Conservation (phyloP, 2,888 invertebrate genomes). For the Endomychus coccineus region DNA sequence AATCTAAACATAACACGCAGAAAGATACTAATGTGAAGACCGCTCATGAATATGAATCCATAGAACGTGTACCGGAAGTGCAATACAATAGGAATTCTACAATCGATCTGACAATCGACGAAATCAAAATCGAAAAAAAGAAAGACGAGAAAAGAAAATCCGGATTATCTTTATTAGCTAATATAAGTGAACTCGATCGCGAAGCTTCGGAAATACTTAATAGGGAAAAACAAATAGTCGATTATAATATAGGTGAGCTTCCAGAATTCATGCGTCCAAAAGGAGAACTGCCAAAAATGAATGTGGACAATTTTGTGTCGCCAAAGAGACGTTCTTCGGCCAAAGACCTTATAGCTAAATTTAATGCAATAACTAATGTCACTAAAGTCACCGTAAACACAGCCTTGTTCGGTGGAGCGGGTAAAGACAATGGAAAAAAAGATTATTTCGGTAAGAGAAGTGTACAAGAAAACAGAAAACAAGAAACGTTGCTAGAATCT, state of each 20-base stretch:
- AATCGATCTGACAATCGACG: conserved; percentile 24
- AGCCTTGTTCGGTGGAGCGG: conserved; percentile 42
- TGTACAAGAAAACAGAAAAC: conserved; percentile 29
- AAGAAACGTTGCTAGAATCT: conserved; percentile 29
- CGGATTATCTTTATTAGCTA: conserved; percentile 57
- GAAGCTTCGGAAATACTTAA: conserved; percentile 70
- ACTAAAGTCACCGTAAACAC: conserved; percentile 49
- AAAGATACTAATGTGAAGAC: conserved; percentile 38
- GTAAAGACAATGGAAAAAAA: conserved; percentile 28
- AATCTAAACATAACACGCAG: too few species aligned
- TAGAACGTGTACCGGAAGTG: conserved; percentile 46
- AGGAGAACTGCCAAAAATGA: conserved; percentile 29
- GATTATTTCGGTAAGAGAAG: conserved; percentile 36
- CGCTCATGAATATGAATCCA: conserved; percentile 30
- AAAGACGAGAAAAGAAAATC: conserved; percentile 50
- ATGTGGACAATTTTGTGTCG: conserved; percentile 33
- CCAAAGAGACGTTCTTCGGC: conserved; percentile 42
- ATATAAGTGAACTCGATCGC: conserved; percentile 71
- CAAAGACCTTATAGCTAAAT: conserved; percentile 54
- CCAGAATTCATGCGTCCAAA: conserved; percentile 42
- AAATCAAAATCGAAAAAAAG: conserved; percentile 25
- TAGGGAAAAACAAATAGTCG: conserved; percentile 41
- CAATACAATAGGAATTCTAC: conserved; percentile 48
- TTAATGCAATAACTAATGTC: conserved; percentile 54
- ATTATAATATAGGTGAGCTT: conserved; percentile 26